Base-by-base conservation (phyloP, 2,888 invertebrate species). In the Mongoloraphidia duomilia region DNA sequence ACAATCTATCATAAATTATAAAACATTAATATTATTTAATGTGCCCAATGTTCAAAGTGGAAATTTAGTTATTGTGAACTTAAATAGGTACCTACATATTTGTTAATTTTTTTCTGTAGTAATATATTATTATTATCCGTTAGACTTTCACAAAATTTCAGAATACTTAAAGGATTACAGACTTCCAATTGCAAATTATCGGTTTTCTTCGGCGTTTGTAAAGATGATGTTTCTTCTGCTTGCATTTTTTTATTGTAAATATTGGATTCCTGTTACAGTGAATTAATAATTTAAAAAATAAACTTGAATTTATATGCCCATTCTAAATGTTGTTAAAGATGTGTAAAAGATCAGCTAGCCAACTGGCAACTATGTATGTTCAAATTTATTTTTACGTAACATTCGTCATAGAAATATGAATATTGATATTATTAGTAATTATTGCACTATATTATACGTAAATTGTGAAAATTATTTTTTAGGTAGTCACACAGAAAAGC, bases 41-140 rank as follows among this genome's bases (percentile, higher is more conserved):
- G 8, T 11, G 12, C 5, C 5, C 34, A 12, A 26, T 11, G 14
- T 17, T 36, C n/a, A 41, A 40, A 9, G 12, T 36, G 34, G 9
- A 11, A n/a, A 49, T 39, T 37, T 38, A 9, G 26, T 43, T 44
- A 35, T 10, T n/a, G 12, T 33, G 34, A 35, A 12, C 14, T 13
- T 47, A 34, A 44, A 41, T 43, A 41, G 44, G 51, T 45, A 69
- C 72, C 69, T 66, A 80, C 80, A 57, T 77, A 79, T 54, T 60
- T 62, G 61, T 81, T 81, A 44, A 80, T 66, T 67, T 73, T 76
- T 14, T 68, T 68, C 62, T 80, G 79, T 17, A 80, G 61, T 46
- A 68, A 65, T 43, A 67, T 64, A 49, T 72, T 72, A 49, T 59
- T 63, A 12, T 69, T 68, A 49, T 76, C 74, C 37, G 64, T 68